phyloP scores from a whole-genome alignment of 2,797 vertebrate species.

The Cossypha polioptera region DNA sequence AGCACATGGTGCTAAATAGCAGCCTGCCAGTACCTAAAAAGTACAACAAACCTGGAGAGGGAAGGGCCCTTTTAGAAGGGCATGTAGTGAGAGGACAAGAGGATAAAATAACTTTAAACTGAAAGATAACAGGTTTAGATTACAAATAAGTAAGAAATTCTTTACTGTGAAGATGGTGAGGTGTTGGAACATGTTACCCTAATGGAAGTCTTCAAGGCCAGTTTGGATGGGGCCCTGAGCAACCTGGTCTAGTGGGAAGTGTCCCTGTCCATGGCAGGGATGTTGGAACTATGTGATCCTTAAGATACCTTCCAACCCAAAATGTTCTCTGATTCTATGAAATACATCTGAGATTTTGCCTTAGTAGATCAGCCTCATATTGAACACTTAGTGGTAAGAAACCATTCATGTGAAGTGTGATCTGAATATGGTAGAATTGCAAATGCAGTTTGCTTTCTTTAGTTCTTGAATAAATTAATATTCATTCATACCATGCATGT shows the following conservation, averaged over 20 bases:
- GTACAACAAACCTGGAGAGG: background rate
- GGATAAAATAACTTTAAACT: background rate
- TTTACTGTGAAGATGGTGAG: background rate
- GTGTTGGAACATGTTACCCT: background rate
- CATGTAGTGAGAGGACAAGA: background rate
- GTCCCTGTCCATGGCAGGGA: background rate
- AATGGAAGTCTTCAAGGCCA: background rate
- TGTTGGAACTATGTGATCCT: background rate
- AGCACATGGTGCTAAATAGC: background rate
- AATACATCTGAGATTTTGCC: background rate
- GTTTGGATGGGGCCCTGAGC: background rate
- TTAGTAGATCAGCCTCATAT: background rate
- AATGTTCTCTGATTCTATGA: background rate
- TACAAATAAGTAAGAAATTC: background rate
- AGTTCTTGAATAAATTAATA: background rate
- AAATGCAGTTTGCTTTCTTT: background rate
- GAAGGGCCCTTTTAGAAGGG: background rate
- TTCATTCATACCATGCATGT: background rate
- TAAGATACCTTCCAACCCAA: background rate
- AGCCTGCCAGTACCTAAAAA: background rate
- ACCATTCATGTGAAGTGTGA: background rate
- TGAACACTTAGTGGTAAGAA: background rate
- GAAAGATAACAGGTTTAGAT: background rate
- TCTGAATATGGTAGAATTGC: background rate
- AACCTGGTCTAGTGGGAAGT: background rate